Percentiles rank a stretch among this genome's conserved stretches.
These are phyloP conservation scores for Onychostruthus taczanowskii DNA, from an alignment of 2,113 vertebrate species.

Conservation along the genomic window DNA sequence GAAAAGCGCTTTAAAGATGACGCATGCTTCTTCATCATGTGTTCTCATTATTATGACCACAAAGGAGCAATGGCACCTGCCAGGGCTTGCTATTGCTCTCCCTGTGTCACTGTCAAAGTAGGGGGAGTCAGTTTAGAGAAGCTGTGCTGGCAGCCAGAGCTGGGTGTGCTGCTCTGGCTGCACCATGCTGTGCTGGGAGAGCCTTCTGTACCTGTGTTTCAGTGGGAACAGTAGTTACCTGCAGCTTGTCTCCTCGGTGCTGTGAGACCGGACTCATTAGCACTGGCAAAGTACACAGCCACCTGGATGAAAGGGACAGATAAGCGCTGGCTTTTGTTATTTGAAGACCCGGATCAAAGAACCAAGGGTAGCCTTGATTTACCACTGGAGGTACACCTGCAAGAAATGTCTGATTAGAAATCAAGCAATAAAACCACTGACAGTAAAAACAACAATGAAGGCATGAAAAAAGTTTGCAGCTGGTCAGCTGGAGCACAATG, in stretches of 20 bases:
- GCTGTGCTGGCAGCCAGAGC: neutral
- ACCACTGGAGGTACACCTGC: neutral
- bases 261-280: neutral
- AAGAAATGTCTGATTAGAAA: neutral
- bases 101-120: accelerated
- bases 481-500: constrained; percentile 27
- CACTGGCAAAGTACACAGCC: neutral
- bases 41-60: neutral
- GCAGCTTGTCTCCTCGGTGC: neutral
- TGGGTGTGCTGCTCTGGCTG: neutral
- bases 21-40: neutral
- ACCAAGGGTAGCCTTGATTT: constrained; percentile 2
- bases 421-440: constrained; percentile 8
- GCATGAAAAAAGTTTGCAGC: neutral
- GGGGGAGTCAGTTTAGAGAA: neutral
- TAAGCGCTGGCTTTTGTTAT: neutral
- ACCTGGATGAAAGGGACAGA: neutral
- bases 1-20: neutral
- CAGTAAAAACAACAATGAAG: constrained; percentile 12
- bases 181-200: accelerated
- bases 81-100: neutral
- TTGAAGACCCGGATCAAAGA: constrained; percentile 30
- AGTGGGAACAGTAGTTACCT: neutral
- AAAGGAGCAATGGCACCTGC: neutral
- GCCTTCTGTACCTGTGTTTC: neutral